Conservation (phyloP, 2,888 invertebrate genomes). For the Caenorhabditis panamensis region DNA sequence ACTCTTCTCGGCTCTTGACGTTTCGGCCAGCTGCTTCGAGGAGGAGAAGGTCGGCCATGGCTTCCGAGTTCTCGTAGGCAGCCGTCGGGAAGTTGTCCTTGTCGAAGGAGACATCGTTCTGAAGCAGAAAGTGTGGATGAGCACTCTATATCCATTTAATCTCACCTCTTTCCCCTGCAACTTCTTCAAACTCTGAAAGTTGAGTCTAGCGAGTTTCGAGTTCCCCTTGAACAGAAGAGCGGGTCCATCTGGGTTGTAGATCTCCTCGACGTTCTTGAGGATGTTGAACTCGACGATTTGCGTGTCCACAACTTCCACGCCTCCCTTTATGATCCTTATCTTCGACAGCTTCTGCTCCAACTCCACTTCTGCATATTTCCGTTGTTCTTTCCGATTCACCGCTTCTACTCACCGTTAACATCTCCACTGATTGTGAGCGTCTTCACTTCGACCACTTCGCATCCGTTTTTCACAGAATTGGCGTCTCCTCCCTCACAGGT, state of each 20-base stretch:
- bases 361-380: not conserved
- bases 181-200: not conserved
- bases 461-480: not conserved
- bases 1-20: not conserved
- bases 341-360: conserved; percentile 2
- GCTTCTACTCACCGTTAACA: not conserved
- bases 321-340: not conserved
- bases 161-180: conserved; percentile 15
- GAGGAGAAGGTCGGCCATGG: conserved; percentile 14
- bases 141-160: not conserved
- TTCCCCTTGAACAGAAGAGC: conserved; percentile 26
- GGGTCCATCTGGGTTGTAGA: conserved; percentile 16
- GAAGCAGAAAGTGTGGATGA: not conserved
- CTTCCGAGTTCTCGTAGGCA: conserved; percentile 4
- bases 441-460: not conserved
- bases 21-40: conserved; percentile 11
- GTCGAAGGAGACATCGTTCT: conserved; percentile 17
- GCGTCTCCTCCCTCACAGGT: not conserved
- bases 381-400: not conserved
- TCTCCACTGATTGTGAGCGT: not conserved
- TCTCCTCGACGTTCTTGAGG: conserved; percentile 4
- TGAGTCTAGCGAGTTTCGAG: conserved; percentile 10
- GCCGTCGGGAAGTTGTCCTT: conserved; percentile 23
- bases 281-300: conserved; percentile 1
- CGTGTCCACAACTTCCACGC: conserved; percentile 24